These are phyloP conservation scores for Prosapia bicincta DNA, from an alignment of 2,888 invertebrate species.

Conservation along the genomic window DNA sequence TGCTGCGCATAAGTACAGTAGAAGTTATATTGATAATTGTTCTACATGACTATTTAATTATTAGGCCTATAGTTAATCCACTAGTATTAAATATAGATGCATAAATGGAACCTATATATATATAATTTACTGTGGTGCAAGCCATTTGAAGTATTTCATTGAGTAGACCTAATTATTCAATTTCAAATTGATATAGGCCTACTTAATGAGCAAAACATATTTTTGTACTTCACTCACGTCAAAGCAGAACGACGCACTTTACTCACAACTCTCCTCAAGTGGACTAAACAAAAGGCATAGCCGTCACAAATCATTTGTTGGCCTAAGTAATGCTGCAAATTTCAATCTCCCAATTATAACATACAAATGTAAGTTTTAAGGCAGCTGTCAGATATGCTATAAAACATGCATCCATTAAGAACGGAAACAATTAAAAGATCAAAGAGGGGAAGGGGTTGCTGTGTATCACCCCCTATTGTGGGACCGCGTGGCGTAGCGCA, in stretches of 20 bases:
- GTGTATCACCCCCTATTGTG: not conserved
- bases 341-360: not conserved
- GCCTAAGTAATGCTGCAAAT: not conserved
- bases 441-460: not conserved
- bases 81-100: no score
- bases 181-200: not conserved
- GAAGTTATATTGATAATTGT: no score
- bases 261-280: not conserved
- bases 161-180: no score
- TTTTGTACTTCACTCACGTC: not conserved
- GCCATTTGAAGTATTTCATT: no score
- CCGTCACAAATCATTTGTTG: no score
- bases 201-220: not conserved
- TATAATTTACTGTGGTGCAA: no score
- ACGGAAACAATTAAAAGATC: not conserved
- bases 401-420: not conserved
- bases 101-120: no score
- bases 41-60: no score
- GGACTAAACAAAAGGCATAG: not conserved
- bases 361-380: not conserved
- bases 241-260: not conserved
- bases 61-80: no score
- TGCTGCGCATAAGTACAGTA: no score
- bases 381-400: not conserved
- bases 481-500: not conserved